A percentile compares a stretch with the other conserved stretches of the same genome.
phyloP scores from a whole-genome alignment of 2,888 invertebrate genomes.

The Cataglyphis albicans region DNA sequence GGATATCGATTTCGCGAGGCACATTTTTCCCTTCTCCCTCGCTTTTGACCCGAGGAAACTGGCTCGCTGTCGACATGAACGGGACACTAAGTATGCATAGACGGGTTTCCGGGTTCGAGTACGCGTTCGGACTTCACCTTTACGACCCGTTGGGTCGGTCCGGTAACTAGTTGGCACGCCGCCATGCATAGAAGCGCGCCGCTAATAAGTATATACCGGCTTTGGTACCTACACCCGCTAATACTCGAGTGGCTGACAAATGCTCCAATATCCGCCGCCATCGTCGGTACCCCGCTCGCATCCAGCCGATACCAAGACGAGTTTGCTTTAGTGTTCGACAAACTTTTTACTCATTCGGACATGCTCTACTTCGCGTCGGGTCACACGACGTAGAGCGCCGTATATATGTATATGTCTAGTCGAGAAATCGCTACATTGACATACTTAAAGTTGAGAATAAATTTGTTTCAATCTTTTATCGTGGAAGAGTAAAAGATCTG shows the following conservation, averaged over 20 bases:
- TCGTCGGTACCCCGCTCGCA: constrained; percentile 76
- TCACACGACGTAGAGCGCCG: neutral
- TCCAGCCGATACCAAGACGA: constrained; percentile 31
- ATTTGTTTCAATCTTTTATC: neutral
- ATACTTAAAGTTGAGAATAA: neutral
- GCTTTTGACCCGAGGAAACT: constrained; percentile 27
- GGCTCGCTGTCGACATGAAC: constrained; percentile 45
- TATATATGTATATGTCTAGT: neutral
- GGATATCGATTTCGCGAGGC: constrained; percentile 54
- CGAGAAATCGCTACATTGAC: neutral
- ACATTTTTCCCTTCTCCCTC: constrained; percentile 35
- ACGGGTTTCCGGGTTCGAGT: constrained; percentile 68
- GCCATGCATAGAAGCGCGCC: constrained; percentile 83
- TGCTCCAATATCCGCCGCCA: constrained; percentile 83
- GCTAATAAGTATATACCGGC: constrained; percentile 78
- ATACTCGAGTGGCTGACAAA: constrained; percentile 83
- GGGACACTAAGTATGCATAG: constrained; percentile 74
- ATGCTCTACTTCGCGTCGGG: neutral
- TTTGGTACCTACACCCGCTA: constrained; percentile 67
- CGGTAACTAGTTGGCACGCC: constrained; percentile 83
- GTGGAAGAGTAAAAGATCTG: neutral
- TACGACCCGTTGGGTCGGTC: constrained; percentile 63
- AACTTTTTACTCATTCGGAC: neutral
- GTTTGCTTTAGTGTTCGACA: neutral
- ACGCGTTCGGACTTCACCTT: constrained; percentile 78